Evolutionary conservation across 2,113 vertebrate species (phyloP).

Genomic region (Salminus brasiliensis): DNA sequence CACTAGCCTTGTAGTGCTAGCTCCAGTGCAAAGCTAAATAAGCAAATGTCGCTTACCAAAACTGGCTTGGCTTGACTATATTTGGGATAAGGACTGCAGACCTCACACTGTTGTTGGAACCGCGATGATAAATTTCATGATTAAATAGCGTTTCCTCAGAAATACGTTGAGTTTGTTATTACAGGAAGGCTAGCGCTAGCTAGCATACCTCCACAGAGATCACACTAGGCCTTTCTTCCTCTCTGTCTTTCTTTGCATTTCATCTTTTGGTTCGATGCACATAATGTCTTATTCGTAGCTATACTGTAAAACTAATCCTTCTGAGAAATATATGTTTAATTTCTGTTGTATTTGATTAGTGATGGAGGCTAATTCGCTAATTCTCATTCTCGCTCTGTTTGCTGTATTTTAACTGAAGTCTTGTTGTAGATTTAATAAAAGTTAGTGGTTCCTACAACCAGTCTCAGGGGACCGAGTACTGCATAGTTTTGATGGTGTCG

Average conservation of each 20-base stretch:
- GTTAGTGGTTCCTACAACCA: neutral
- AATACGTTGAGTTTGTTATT: too few species aligned
- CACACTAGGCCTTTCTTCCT: too few species aligned
- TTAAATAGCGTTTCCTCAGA: too few species aligned
- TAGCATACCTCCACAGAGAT: too few species aligned
- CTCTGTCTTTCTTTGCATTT: neutral
- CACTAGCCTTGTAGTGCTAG: too few species aligned
- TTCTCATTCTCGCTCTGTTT: neutral
- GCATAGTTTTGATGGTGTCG: neutral
- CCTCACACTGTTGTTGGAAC: too few species aligned
- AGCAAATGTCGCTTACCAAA: too few species aligned
- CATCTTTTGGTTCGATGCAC: neutral
- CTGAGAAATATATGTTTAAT: neutral
- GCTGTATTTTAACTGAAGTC: neutral
- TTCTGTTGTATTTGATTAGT: neutral
- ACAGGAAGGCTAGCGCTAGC: too few species aligned
- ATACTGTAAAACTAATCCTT: neutral
- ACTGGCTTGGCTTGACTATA: neutral
- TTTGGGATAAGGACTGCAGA: too few species aligned
- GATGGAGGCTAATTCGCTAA: neutral
- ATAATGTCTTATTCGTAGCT: neutral
- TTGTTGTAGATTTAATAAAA: neutral
- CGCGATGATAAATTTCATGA: too few species aligned
- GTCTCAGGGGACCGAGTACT: neutral
- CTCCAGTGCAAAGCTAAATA: too few species aligned